Evolutionary conservation across 2,113 vertebrate species (phyloP), one percentile per base, ranked within the genome.

Genomic region (Ceyx cyanopectus): DNA sequence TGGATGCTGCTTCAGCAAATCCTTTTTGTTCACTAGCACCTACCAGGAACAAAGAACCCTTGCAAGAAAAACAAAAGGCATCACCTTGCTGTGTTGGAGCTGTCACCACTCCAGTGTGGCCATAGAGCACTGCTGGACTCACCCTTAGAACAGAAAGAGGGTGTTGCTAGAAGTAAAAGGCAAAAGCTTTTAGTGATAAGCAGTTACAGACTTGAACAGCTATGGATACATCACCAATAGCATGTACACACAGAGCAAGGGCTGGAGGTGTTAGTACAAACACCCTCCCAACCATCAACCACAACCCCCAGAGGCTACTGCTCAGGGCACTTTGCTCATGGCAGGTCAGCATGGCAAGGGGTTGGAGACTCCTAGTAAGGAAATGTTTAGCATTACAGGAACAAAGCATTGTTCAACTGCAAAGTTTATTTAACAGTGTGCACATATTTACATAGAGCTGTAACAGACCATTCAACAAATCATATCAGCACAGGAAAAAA

Each of bases 371-470:
- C 74, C 89, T 73, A 37, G 62, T 41, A 63, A 89, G 70, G 50
- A 40, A 62, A 70, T 2, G 56, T 66, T 93, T 62, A 76, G 57
- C 69, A 83, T 73, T 57, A 86, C 57, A 95, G 88, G 89, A 91
- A 92, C 65, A 93, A 96, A 83, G 80, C 81, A 41, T 61, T 91
- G 93, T 97, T 98, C 96, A 97, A 97, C 96, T 98, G 97, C 97
- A 98, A 98, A 98, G 97, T 99, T 99, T 99, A 99, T 99, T 98
- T 97, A 97, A 98, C 97, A 98, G 95, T 94, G 94, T 53, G 92
- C 96, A 97, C 72, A 41, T 98, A 98, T 98, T 98, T 98, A 98
- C 98, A 99, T n/a, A 94, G 93, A 97, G 89, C 95, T 97, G 93
- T 95, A 97, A 97, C 94, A 97, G 96, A 96, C 79, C 92, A 78